Conservation (phyloP, 2,797 vertebrate genomes). For the Rallus crepitans region DNA sequence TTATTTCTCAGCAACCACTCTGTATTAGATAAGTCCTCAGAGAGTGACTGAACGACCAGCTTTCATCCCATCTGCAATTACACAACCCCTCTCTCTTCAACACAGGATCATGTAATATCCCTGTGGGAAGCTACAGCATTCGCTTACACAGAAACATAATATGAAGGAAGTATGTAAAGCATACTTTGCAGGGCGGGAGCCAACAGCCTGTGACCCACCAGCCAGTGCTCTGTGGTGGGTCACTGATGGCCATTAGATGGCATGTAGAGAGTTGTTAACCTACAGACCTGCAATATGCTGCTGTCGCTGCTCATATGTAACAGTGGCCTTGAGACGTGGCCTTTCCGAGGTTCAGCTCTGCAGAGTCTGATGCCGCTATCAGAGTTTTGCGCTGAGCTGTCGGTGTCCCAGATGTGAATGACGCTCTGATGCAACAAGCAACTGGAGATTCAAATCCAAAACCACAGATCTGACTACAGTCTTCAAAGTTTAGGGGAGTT, state of each 20-base stretch:
- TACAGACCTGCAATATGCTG: not conserved
- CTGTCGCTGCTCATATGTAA: not conserved
- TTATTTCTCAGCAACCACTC: not conserved
- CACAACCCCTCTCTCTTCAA: not conserved
- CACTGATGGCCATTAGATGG: not conserved
- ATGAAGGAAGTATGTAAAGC: not conserved
- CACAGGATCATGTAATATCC: not conserved
- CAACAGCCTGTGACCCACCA: conserved; percentile 1
- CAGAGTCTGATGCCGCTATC: not conserved
- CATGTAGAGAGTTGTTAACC: not conserved
- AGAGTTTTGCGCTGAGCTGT: not conserved
- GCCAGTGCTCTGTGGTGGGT: conserved; percentile 1
- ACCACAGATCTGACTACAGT: conserved; percentile 25
- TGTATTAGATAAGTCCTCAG: not conserved
- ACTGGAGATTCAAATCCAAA: conserved; percentile 44
- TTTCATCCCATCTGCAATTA: not conserved
- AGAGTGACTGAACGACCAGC: not conserved
- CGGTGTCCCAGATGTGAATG: not conserved
- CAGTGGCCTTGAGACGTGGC: not conserved
- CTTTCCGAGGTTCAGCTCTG: not conserved
- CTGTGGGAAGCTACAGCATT: conserved; percentile 1
- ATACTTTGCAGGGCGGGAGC: not conserved
- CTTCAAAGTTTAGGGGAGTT: conserved; percentile 33
- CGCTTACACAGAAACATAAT: not conserved
- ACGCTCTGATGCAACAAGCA: not conserved